phyloP scores from a whole-genome alignment of 1,140 invertebrate genomes.

The Danaus plexippus region DNA sequence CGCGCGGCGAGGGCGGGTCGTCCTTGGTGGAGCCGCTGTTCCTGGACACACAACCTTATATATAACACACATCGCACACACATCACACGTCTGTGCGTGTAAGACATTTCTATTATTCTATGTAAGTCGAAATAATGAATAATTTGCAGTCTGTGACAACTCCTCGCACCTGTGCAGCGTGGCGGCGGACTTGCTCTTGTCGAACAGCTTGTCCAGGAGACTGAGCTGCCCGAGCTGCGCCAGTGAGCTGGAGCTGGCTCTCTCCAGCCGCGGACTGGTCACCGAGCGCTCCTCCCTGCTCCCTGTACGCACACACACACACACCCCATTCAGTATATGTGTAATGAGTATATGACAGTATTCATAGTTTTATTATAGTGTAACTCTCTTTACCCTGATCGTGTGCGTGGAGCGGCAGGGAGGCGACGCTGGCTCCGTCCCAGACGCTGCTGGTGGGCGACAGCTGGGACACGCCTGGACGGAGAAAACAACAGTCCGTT shows the following conservation, averaged over 20 bases:
- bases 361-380: too few relatives aligned
- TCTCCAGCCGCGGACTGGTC: constrained; percentile 36
- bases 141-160: too few relatives aligned
- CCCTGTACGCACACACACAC: constrained; percentile 9
- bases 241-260: constrained; percentile 29
- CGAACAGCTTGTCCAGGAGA: constrained; percentile 53
- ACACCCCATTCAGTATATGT: too few relatives aligned
- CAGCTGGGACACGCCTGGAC: constrained; percentile 48
- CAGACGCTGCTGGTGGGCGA: constrained; percentile 49
- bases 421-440: constrained; percentile 43
- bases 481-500: not conserved
- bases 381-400: constrained; percentile 20
- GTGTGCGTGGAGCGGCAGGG: constrained; percentile 29
- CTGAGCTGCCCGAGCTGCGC: constrained; percentile 38
- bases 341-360: too few relatives aligned
- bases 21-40: constrained; percentile 34
- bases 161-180: constrained; percentile 26
- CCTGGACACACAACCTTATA: constrained; percentile 20
- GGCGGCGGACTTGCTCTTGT: constrained; percentile 43
- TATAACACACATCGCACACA: not conserved
- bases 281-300: constrained; percentile 15
- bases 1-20: constrained; percentile 52
- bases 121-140: too few relatives aligned
- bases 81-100: not conserved
- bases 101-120: not conserved